Evolutionary conservation across 2,888 invertebrate species (phyloP).

Genomic region (Parelbella ahira): DNA sequence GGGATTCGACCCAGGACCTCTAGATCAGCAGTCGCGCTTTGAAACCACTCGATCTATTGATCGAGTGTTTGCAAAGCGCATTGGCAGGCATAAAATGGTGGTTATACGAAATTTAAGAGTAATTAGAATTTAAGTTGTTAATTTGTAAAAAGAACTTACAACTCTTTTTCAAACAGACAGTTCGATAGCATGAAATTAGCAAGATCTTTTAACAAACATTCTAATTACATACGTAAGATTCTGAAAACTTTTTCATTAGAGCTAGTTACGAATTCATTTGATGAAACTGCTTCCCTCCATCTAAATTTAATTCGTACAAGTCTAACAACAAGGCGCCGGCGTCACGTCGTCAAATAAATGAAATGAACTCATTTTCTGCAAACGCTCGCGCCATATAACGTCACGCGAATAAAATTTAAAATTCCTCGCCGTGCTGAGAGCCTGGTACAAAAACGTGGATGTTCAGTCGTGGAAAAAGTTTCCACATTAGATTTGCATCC

Average conservation of each 20-base stretch:
- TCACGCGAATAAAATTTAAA: slow-evolving; percentile 23
- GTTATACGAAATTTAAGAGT: too few relatives aligned
- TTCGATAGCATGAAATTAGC: not conserved
- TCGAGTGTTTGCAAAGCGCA: too few relatives aligned
- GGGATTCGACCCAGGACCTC: too few relatives aligned
- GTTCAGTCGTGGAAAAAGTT: too few relatives aligned
- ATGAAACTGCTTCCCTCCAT: slow-evolving; percentile 14
- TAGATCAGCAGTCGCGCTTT: too few relatives aligned
- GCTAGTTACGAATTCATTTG: slow-evolving; percentile 26
- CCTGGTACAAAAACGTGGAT: not conserved
- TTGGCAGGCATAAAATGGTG: too few relatives aligned
- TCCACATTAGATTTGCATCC: not conserved
- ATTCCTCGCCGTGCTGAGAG: slow-evolving; percentile 12
- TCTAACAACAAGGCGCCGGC: slow-evolving; percentile 19
- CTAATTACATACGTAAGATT: slow-evolving; percentile 22
- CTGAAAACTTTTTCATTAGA: slow-evolving; percentile 24
- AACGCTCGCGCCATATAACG: slow-evolving; percentile 20
- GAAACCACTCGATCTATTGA: too few relatives aligned
- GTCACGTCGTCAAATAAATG: slow-evolving; percentile 25
- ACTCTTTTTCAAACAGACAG: too few relatives aligned
- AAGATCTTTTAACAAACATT: slow-evolving; percentile 1
- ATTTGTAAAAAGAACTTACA: too few relatives aligned
- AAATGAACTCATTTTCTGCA: slow-evolving; percentile 25
- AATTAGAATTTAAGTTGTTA: not conserved
- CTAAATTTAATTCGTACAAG: slow-evolving; percentile 25